Base-by-base conservation (phyloP, 2,888 invertebrate genomes). In the Ligdia adustata region DNA sequence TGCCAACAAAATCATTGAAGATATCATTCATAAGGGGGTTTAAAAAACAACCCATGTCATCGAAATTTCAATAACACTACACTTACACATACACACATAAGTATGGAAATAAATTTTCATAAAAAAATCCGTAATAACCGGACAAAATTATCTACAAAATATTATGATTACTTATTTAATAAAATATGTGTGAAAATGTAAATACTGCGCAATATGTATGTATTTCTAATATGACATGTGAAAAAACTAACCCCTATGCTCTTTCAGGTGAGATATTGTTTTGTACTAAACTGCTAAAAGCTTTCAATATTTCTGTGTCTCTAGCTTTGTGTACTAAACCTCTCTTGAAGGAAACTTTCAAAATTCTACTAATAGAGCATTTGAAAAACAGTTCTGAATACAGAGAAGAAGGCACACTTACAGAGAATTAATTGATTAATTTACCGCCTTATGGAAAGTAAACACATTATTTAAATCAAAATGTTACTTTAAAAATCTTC, bases 221-320 rank as follows among this genome's bases (percentile, higher is more conserved):
- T 68, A 60, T 59, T 40, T 58, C 38, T 47, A 49, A 52, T 55
- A 33, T 59, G 54, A 54, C 60, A 63, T 60, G 56, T 64, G 66
- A 32, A 43, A 26, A 41, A 49, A 38, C 69, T 72, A 67, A 75
- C 66, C 63, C 62, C 65, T 51, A 58, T 66, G 69, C 71, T 69
- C 77, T 87, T 88, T 82, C 88, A 88, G 88, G 88, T 86, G 77
- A 83, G 79, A 74, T 74, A 59, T 64, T 43, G 44, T 66, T 67
- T 62, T 61, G 27, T 55, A 55, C 60, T 63, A 55, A 64, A 64
- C 61, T 66, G 73, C 73, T 72, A 65, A 55, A 70, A 78, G 78
- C 76, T 87, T 87, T 80, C 66, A 60, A 73, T 71, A 51, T 72
- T 71, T 83, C 66, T 78, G 66, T 81, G 72, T 86, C 79, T 85